Evolutionary conservation across 2,797 vertebrate species (phyloP).

Genomic region (Ictinia mississippiensis): DNA sequence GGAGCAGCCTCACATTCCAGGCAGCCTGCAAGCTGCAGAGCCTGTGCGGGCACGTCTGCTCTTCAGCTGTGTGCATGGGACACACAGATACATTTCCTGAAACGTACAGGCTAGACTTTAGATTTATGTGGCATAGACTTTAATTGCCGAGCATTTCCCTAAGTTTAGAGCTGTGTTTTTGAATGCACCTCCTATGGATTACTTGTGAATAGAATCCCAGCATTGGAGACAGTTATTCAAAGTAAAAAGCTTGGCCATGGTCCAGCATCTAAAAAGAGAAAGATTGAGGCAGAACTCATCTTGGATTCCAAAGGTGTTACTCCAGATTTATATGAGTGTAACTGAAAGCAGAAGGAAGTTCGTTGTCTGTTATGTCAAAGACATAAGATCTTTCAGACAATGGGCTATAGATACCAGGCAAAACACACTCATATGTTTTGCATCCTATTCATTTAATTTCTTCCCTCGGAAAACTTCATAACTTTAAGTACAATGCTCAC

Average conservation of each 20-base stretch:
- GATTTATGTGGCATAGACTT: neutral
- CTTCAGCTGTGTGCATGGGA: neutral
- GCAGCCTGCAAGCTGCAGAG: neutral
- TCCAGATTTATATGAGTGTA: conserved; percentile 1
- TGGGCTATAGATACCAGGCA: neutral
- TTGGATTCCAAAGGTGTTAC: conserved; percentile 40
- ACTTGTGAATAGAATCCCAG: neutral
- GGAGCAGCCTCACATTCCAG: neutral
- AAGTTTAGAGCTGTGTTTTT: neutral
- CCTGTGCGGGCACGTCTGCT: neutral
- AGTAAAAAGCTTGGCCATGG: neutral
- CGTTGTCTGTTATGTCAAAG: neutral
- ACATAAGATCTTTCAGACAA: neutral
- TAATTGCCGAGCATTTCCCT: neutral
- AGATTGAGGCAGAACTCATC: conserved; percentile 9
- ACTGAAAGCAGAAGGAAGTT: conserved; percentile 26
- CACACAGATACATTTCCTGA: neutral
- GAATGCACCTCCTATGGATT: neutral
- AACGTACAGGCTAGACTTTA: neutral
- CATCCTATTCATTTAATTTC: neutral
- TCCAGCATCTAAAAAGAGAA: neutral
- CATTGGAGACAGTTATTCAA: neutral
- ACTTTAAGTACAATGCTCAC: neutral
- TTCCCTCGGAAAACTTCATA: neutral
- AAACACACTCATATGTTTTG: neutral